Conservation (phyloP, 2,797 vertebrate genomes). For the Aratinga solstitialis region DNA sequence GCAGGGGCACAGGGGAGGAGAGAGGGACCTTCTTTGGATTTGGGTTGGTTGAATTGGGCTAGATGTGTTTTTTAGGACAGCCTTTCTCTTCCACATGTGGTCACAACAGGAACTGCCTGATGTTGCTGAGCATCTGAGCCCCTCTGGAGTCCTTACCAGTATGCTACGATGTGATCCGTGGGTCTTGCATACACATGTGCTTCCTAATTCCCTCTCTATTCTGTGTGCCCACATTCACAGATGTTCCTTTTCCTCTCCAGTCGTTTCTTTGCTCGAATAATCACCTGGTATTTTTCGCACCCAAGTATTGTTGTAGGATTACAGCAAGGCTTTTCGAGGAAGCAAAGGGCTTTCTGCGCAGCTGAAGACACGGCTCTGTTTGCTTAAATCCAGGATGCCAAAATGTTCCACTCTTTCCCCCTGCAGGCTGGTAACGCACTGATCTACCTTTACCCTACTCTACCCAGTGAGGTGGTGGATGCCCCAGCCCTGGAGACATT, state of each 20-base stretch:
- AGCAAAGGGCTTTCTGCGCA: background rate
- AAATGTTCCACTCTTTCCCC: background rate
- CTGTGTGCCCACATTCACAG: background rate
- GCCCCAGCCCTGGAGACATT: fast-evolving
- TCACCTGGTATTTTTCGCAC: background rate
- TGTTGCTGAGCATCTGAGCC: background rate
- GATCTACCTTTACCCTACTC: background rate
- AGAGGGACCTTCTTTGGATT: background rate
- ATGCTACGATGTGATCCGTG: background rate
- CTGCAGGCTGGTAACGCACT: background rate
- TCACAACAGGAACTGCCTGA: background rate
- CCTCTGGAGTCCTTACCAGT: background rate
- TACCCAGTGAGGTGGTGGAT: background rate
- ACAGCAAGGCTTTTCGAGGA: background rate
- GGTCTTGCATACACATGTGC: background rate
- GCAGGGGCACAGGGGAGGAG: background rate
- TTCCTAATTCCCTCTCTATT: background rate
- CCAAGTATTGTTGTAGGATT: background rate
- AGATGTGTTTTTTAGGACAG: background rate
- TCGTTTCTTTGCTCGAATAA: background rate
- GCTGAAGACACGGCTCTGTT: background rate
- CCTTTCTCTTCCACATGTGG: background rate
- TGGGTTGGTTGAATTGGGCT: background rate
- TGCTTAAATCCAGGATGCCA: background rate
- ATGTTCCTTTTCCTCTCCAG: background rate